Evolutionary conservation across 2,888 invertebrate genomes (phyloP), one percentile per base, ranked within the genome.

Genomic region (Congeria kusceri): DNA sequence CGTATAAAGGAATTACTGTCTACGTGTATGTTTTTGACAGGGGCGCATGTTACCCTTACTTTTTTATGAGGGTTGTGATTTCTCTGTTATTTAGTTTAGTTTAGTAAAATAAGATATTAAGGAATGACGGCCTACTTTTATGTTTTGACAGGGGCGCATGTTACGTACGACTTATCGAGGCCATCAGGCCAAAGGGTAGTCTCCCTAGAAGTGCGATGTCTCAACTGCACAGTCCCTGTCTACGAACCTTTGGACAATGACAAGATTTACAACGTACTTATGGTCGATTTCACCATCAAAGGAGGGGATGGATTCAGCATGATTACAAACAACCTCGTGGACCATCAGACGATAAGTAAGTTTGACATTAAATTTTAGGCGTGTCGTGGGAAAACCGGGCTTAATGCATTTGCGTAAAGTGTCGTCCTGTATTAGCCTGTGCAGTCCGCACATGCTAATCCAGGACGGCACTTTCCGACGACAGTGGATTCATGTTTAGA

Each of bases 111-210:
- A n/a, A n/a, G n/a, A n/a, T n/a, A n/a, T n/a, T n/a, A n/a, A 39
- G 39, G 13, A 39, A 39, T 39, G 9, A 39, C 15, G 3, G 15
- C 9, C 9, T 1, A 3, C 15, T 11, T 39, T 11, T 1, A 39
- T 15, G 39, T 39, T 39, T 39, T 39, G n/a, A 11, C 89, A 95
- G 96, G 96, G 18, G 93, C 96, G 87, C 94, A 95, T 87, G 96
- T 97, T 0, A 94, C 94, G 1, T 97, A 96, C 88, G 95, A 98
- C 92, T 93, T 96, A 27, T 92, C 93, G 0, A 94, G 95, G 84
- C 95, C 95, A 0, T 92, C 95, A 0, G 96, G 96, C 3, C 93
- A 94, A 0, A 95, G 97, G 86, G 96, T 98, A 0, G 92, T 94
- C 0, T 95, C 95, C 0, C 95, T 95, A 0, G 92, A 95, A 78